phyloP scores from a whole-genome alignment of 2,797 vertebrate genomes.

The Sebastes aleutianus region DNA sequence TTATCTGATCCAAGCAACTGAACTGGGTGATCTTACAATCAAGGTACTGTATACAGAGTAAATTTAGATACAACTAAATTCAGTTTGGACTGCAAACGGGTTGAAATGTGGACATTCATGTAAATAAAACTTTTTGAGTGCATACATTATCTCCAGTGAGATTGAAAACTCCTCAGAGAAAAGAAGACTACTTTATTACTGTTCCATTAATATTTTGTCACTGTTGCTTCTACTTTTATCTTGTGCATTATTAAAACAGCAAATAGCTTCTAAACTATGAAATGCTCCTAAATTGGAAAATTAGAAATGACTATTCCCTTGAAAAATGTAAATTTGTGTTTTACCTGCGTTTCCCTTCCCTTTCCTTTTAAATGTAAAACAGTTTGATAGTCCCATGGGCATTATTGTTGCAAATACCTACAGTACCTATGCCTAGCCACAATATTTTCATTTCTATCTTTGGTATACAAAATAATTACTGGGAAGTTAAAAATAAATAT shows the following conservation, averaged over 20 bases:
- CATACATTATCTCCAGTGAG: neutral
- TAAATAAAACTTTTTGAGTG: neutral
- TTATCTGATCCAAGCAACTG: neutral
- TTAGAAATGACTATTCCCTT: neutral
- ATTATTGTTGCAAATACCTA: neutral
- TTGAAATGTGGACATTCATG: neutral
- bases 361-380: conserved; percentile 19
- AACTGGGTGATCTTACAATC: neutral
- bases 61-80: neutral
- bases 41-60: neutral
- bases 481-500: neutral
- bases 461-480: neutral
- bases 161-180: neutral
- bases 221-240: neutral
- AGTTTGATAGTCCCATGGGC: neutral
- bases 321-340: neutral
- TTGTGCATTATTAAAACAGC: neutral
- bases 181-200: neutral
- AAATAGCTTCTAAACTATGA: neutral
- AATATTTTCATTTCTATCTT: too few relatives aligned
- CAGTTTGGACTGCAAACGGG: neutral
- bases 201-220: neutral
- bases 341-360: neutral
- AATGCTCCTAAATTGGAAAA: neutral
- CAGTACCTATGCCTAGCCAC: neutral